Percentiles rank a stretch among this genome's conserved stretches.
phyloP scores from a whole-genome alignment of 1,140 invertebrate genomes.

The Coelopa frigida region DNA sequence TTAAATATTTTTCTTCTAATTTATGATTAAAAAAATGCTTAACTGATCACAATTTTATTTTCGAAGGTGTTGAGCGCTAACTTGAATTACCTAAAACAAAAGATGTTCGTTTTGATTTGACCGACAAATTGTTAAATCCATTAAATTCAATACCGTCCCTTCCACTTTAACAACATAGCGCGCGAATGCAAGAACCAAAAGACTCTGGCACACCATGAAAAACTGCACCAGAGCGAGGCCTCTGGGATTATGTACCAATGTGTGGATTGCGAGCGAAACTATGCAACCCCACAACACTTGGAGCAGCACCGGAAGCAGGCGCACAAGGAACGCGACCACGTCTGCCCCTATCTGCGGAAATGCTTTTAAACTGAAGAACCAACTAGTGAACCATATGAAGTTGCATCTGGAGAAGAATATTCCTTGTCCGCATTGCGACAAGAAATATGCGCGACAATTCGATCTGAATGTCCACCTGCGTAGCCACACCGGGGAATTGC shows the following conservation, averaged over 20 bases:
- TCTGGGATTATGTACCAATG: constrained; percentile 6
- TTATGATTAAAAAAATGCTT: not conserved
- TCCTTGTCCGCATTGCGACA: constrained; percentile 16
- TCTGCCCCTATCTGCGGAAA: constrained; percentile 13
- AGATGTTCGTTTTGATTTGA: not conserved
- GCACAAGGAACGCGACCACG: constrained; percentile 13
- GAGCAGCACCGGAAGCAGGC: constrained; percentile 13
- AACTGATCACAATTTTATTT: not conserved
- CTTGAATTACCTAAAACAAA: not conserved
- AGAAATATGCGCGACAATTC: constrained; percentile 12
- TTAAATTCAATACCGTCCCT: not conserved
- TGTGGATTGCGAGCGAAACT: constrained; percentile 10
- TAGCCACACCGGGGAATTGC: constrained; percentile 12
- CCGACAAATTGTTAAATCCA: not conserved
- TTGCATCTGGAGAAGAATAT: constrained; percentile 18
- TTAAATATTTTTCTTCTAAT: not conserved
- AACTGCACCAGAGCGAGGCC: constrained; percentile 4
- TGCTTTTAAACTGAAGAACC: constrained; percentile 14
- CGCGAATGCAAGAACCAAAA: constrained; percentile 14
- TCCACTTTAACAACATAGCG: constrained; percentile 6
- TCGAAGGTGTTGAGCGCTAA: not conserved
- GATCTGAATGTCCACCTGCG: constrained; percentile 15
- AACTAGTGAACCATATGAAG: constrained; percentile 16
- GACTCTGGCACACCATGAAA: constrained; percentile 14
- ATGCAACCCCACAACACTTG: constrained; percentile 6